phyloP scores from a whole-genome alignment of 2,888 invertebrate species.

The Phlogophora meticulosa region DNA sequence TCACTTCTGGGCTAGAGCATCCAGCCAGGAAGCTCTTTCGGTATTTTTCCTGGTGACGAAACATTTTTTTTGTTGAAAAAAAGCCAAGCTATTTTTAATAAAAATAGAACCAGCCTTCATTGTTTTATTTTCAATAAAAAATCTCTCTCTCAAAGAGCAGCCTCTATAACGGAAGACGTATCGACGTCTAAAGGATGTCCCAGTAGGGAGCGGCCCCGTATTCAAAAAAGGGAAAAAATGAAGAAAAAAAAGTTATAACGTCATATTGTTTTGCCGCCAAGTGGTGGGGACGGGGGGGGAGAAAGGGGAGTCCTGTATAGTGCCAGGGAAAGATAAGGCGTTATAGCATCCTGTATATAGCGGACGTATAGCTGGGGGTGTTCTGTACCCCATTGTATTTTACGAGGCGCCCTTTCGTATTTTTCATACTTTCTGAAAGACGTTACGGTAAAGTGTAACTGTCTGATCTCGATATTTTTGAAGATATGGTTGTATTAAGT shows the following conservation, averaged over 20 bases:
- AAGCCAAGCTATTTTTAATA: neutral
- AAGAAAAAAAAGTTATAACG: conserved; percentile 91
- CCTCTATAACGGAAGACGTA: conserved; percentile 80
- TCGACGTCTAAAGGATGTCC: conserved; percentile 84
- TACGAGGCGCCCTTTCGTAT: conserved; percentile 80
- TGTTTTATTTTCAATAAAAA: conserved; percentile 22
- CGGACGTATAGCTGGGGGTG: conserved; percentile 71
- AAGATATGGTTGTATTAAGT: conserved; percentile 1
- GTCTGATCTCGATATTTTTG: conserved; percentile 60
- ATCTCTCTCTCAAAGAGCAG: conserved; percentile 68
- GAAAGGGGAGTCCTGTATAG: conserved; percentile 82
- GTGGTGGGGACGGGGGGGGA: conserved; percentile 74
- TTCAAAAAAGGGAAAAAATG: conserved; percentile 89
- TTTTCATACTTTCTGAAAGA: conserved; percentile 81
- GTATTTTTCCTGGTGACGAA: no score
- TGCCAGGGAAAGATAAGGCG: conserved; percentile 88
- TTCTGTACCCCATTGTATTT: conserved; percentile 79
- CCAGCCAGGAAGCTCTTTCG: no score
- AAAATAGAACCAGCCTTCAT: neutral
- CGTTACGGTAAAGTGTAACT: conserved; percentile 74
- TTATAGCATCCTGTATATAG: conserved; percentile 81
- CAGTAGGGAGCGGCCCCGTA: conserved; percentile 83
- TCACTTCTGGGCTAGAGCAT: no score
- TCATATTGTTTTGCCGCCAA: conserved; percentile 91
- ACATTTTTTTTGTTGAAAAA: neutral